Evolutionary conservation across 2,113 vertebrate species (phyloP).

Genomic region (Meriones unguiculatus): DNA sequence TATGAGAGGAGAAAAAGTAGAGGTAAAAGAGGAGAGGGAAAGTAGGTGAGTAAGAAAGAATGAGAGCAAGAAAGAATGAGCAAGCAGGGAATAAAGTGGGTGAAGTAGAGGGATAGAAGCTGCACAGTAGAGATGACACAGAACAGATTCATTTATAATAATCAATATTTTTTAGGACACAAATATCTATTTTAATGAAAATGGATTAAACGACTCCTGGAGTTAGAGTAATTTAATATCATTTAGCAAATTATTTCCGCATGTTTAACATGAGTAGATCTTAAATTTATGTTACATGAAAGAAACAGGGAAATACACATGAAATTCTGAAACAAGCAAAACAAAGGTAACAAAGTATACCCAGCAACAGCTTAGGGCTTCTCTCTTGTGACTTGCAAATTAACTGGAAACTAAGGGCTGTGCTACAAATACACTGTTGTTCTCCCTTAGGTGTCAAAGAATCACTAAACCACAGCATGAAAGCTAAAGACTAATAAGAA

Average conservation of each 20-base stretch:
- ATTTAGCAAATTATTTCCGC: neutral
- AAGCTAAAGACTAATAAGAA: neutral
- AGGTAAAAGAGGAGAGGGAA: too few species aligned
- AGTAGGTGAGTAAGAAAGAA: accelerated
- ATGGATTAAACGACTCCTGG: neutral
- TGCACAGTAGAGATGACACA: too few species aligned
- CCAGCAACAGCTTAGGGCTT: neutral
- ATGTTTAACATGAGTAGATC: neutral
- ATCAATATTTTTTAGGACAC: neutral
- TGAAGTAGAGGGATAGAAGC: neutral
- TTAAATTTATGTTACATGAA: neutral
- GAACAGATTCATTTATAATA: neutral
- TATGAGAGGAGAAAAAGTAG: neutral
- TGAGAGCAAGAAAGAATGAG: too few species aligned
- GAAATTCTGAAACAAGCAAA: neutral
- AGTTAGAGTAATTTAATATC: neutral
- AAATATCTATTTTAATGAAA: neutral
- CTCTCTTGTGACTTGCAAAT: neutral
- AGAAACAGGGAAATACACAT: neutral
- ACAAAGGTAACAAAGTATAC: neutral
- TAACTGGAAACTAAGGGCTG: neutral
- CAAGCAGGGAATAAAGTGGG: accelerated
- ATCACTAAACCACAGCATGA: neutral
- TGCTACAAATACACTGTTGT: neutral
- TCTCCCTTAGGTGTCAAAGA: neutral